These are phyloP conservation scores for Eidolon dupreanum DNA, from an alignment of 2,797 vertebrate species.

Conservation along the genomic window DNA sequence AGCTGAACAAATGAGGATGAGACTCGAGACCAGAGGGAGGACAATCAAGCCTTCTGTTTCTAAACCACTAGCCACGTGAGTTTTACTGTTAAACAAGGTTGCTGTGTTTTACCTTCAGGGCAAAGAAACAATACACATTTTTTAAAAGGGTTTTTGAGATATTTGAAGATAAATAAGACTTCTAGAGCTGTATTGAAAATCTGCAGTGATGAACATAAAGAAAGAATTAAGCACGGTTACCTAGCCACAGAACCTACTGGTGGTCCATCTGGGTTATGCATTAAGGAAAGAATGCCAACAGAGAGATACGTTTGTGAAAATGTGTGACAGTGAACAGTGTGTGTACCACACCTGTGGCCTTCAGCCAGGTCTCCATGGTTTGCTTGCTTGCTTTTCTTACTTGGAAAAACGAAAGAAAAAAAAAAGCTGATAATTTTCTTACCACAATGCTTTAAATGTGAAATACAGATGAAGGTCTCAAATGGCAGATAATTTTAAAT, in stretches of 20 bases:
- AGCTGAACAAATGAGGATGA: neutral
- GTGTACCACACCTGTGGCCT: neutral
- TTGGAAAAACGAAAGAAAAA: neutral
- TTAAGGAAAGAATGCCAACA: neutral
- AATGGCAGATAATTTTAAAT: neutral
- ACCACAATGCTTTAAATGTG: neutral
- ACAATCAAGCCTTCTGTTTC: neutral
- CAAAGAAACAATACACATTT: neutral
- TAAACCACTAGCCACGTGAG: neutral
- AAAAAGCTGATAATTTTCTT: neutral
- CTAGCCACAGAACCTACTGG: neutral
- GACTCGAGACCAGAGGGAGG: neutral
- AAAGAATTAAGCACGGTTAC: neutral
- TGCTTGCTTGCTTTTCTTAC: neutral
- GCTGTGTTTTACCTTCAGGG: conserved; percentile 23
- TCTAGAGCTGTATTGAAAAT: neutral
- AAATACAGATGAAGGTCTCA: conserved; percentile 22
- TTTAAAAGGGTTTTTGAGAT: conserved; percentile 48
- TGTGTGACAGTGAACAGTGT: neutral
- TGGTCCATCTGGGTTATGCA: neutral
- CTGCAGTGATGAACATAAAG: neutral
- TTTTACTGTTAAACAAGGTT: neutral
- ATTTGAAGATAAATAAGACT: neutral
- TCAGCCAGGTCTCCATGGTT: neutral
- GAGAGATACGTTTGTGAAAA: neutral